phyloP scores from a whole-genome alignment of 2,797 vertebrate genomes.

The Eulemur rubriventer region DNA sequence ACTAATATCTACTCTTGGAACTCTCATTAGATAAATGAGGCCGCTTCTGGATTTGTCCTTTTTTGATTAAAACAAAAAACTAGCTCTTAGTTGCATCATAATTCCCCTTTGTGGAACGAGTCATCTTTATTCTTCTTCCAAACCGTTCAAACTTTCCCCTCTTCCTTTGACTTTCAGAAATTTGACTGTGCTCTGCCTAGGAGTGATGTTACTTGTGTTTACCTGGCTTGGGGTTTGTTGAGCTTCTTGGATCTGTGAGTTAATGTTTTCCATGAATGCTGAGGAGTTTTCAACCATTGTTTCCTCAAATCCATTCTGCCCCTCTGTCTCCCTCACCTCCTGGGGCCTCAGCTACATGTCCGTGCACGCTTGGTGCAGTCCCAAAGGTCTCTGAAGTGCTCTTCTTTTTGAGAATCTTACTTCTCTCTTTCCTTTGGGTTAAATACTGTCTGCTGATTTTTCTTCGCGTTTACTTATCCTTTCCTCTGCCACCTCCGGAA shows the following conservation, averaged over 20 bases:
- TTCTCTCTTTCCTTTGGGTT: neutral
- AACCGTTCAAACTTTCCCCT: neutral
- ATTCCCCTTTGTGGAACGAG: neutral
- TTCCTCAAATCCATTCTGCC: neutral
- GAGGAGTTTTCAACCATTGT: neutral
- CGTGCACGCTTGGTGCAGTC: accelerated
- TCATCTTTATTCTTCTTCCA: no score
- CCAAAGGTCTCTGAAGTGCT: neutral
- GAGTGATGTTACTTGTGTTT: neutral
- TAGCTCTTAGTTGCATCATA: neutral
- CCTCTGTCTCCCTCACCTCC: neutral
- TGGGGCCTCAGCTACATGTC: neutral
- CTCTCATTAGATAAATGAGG: neutral
- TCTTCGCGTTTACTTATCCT: neutral
- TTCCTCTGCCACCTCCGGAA: neutral
- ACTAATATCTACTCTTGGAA: no score
- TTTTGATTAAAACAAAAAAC: neutral
- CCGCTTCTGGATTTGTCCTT: neutral
- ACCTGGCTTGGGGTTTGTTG: neutral
- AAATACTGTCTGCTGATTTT: neutral
- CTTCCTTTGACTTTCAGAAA: neutral
- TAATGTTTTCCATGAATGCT: neutral
- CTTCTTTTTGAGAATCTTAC: neutral
- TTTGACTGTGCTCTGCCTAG: neutral
- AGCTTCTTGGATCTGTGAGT: neutral